Base-by-base conservation (phyloP, 2,888 invertebrate genomes). In the Andrena chrysosceles region DNA sequence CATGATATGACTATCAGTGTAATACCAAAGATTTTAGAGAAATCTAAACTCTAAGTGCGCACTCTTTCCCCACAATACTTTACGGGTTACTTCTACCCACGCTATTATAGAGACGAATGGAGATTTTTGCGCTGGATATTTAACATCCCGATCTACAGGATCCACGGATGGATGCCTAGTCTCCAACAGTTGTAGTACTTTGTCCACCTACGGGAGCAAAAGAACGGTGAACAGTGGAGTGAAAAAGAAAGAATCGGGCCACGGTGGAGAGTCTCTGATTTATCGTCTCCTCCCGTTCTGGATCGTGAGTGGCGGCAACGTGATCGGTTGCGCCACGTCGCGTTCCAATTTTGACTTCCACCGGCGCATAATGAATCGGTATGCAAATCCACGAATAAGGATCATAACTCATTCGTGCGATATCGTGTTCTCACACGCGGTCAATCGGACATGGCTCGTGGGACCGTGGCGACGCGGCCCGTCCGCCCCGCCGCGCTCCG, bases 351-450 rank as follows among this genome's bases (percentile, higher is more conserved):
- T 88, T 88, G 83, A 87, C 84, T 88, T 84, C 87, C 79, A 85
- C 83, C 83, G 75, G 84, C 77, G 85, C 81, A 89, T 88, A 90
- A 91, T 87, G 90, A 90, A 88, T 90, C 87, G 88, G 85, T 91
- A 91, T 91, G 90, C 87, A 91, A 90, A 91, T 91, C 81, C 85
- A 77, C 86, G 85, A 86, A 83, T 85, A 77, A 81, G 87, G 88
- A 87, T 87, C 90, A 89, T 91, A 91, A 91, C 89, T 91, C 91
- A 91, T 90, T 89, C 83, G 89, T 88, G 90, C 89, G 89, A 90
- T 91, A 91, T 90, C 89, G 89, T 85, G 89, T 87, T 89, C 87
- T 87, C 88, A 82, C 85, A 81, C 84, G 83, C 84, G 84, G 88
- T 85, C 87, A 84, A 87, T 87, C 87, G 89, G 85, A 88, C 89